Evolutionary conservation across 2,888 invertebrate genomes (phyloP).

Genomic region (Ctena decussata): DNA sequence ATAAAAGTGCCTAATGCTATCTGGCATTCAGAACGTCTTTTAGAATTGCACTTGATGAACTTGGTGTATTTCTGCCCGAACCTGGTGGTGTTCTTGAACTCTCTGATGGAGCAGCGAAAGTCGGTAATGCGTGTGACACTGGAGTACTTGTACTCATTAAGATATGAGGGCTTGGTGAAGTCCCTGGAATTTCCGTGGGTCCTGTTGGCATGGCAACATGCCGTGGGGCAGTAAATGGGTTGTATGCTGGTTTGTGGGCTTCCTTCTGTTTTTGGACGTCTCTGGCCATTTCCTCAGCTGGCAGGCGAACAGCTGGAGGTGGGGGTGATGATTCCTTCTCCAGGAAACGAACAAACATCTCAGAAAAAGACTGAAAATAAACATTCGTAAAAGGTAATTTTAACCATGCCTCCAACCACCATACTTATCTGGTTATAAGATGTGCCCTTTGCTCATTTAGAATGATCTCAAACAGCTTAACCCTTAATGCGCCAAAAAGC

Average conservation of each 20-base stretch:
- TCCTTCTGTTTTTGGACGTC: conserved; percentile 79
- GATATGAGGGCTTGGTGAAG: conserved; percentile 59
- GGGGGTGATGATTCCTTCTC: conserved; percentile 93
- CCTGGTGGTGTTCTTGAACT: conserved; percentile 63
- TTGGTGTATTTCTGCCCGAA: conserved; percentile 73
- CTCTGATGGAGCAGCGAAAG: conserved; percentile 69
- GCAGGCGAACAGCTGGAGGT: conserved; percentile 83
- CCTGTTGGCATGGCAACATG: conserved; percentile 78
- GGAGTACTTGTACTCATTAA: conserved; percentile 77
- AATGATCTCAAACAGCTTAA: no score
- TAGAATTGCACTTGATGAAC: conserved; percentile 79
- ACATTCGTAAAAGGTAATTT: no score
- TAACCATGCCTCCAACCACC: no score
- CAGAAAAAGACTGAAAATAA: conserved; percentile 89
- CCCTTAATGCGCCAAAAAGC: no score
- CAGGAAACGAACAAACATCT: conserved; percentile 93
- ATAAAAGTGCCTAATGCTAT: no score
- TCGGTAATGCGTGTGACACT: conserved; percentile 70
- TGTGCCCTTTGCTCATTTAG: no score
- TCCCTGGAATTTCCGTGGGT: conserved; percentile 28
- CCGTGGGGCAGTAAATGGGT: conserved; percentile 85
- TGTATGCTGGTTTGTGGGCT: conserved; percentile 77
- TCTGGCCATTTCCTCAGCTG: conserved; percentile 86
- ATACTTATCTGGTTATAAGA: no score
- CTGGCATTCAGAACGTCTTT: conserved; percentile 80